phyloP scores from a whole-genome alignment of 2,888 invertebrate genomes.

The Macaria notata region DNA sequence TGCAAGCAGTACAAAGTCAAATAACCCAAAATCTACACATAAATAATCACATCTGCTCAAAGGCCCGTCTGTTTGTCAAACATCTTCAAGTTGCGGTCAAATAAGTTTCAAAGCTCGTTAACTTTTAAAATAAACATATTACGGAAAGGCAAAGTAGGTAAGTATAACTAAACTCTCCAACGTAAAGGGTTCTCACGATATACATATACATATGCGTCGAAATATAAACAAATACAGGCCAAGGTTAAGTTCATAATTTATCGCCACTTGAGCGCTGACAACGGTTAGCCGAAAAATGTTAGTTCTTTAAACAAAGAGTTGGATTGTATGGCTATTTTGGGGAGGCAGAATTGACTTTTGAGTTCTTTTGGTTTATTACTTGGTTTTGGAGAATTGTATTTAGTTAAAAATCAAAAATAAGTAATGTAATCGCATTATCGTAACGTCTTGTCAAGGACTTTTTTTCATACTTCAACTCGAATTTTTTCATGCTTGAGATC shows the following conservation, averaged over 20 bases:
- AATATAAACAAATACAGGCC: slow-evolving; percentile 69
- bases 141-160: slow-evolving; percentile 18
- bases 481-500: too few species aligned
- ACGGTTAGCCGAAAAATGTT: slow-evolving; percentile 59
- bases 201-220: slow-evolving; percentile 65
- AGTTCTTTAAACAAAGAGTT: slow-evolving; percentile 63
- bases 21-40: not conserved
- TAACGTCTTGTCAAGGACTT: too few species aligned
- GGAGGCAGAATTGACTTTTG: too few species aligned
- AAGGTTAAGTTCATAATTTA: slow-evolving; percentile 80
- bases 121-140: slow-evolving; percentile 27
- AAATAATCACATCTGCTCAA: slow-evolving; percentile 14
- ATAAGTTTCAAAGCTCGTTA: slow-evolving; percentile 41
- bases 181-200: slow-evolving; percentile 67
- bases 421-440: too few species aligned
- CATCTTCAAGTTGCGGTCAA: slow-evolving; percentile 29
- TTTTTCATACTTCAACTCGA: too few species aligned
- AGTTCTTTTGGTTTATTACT: too few species aligned
- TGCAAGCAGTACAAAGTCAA: too few species aligned
- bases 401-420: too few species aligned
- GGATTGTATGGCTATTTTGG: slow-evolving; percentile 5
- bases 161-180: slow-evolving; percentile 23
- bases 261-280: slow-evolving; percentile 71
- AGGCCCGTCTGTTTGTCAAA: slow-evolving; percentile 17
- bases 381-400: too few species aligned